Conservation (phyloP, 2,888 invertebrate genomes). For the Oligia latruncula region DNA sequence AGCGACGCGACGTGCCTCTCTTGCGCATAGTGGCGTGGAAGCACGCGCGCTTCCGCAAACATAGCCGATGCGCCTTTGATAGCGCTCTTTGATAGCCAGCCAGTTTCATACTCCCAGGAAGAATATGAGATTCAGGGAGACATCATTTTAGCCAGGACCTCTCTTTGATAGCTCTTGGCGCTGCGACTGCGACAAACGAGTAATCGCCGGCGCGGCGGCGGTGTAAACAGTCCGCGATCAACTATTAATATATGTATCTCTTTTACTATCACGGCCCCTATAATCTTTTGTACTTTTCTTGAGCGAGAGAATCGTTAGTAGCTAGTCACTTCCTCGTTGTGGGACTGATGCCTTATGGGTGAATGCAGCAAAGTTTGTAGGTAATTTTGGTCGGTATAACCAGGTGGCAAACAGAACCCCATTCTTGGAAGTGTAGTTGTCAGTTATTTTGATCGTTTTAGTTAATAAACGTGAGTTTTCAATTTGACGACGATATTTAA, state of each 20-base stretch:
- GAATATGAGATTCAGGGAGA: too few species aligned
- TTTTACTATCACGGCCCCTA: neutral
- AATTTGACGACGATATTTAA: neutral
- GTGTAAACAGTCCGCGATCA: neutral
- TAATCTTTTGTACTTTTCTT: neutral
- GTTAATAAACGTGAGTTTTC: neutral
- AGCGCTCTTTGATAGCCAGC: too few species aligned
- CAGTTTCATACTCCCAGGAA: too few species aligned
- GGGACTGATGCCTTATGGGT: neutral
- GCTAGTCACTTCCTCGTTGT: neutral
- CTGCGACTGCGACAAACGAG: neutral
- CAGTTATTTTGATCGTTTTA: neutral
- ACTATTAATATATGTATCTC: neutral
- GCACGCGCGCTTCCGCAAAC: too few species aligned
- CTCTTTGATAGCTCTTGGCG: too few species aligned
- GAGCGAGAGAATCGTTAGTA: neutral
- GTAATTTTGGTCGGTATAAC: slow-evolving; percentile 6
- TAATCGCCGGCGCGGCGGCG: neutral
- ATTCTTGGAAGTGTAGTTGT: neutral
- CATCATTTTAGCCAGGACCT: too few species aligned
- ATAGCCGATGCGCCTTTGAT: too few species aligned
- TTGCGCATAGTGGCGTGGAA: too few species aligned
- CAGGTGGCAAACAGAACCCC: neutral
- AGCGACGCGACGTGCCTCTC: too few species aligned
- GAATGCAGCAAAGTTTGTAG: slow-evolving; percentile 24